Base-by-base conservation (phyloP, 2,113 vertebrate genomes). In the Planiliza haematocheilus region DNA sequence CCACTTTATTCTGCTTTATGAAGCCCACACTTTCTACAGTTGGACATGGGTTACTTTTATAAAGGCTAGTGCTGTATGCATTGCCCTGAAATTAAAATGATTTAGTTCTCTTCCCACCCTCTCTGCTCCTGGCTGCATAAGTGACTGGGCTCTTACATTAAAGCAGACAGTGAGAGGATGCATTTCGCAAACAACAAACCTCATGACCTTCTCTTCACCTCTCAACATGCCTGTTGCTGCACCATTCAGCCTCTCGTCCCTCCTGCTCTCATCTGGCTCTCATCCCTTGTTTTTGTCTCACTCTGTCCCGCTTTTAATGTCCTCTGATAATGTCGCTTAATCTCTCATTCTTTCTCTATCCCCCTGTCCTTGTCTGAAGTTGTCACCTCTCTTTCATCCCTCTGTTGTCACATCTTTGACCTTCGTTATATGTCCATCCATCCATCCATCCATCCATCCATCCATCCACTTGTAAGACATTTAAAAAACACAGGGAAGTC, bases 141-240 rank as follows among this genome's bases (percentile, higher is more conserved):
- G 85, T 80, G 79, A 62, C 46, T 17, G 41, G 18, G 68, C 77
- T 80, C 69, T 81, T 49, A 55, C 65, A 81, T 79, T 48, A 83
- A 85, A 74, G 60, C 65, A 34, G 46, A 8, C 82, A 2, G 30
- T 36, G 59, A 86, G 81, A 70, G 85, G 83, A 81, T 72, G 53
- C 61, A 56, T 70, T 81, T 77, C 10, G 8, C 52, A 57, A 72
- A 88, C 76, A 77, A 81, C 84, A 79, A 83, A 62, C 74, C 83
- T 81, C 38, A 7, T 77, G 77, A 88, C 87, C 87, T 85, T 73
- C 65, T 86, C 69, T 86, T 59, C 71, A 70, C 65, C 73, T 52
- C 63, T 83, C 74, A 72, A 18, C 21, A 18, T 48, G 50, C 68
- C 45, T 65, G 16, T 72, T 38, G 42, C 51, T 34, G 17, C 36